phyloP scores from a whole-genome alignment of 2,888 invertebrate genomes.

The Ligdia adustata region DNA sequence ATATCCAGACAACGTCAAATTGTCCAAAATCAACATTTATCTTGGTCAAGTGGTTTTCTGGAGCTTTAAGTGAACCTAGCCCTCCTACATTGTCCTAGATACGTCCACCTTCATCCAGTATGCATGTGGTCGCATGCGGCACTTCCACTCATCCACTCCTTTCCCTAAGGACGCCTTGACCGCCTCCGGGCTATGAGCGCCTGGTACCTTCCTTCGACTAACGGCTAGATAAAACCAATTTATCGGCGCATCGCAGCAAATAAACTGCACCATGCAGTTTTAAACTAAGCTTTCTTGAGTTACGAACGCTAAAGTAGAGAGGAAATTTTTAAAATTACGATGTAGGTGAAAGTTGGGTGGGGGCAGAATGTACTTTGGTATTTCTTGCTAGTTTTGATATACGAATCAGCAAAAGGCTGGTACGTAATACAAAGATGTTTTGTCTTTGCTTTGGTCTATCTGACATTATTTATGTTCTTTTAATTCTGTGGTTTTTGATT shows the following conservation, averaged over 20 bases:
- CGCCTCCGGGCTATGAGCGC: slow-evolving; percentile 57
- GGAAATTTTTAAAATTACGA: slow-evolving; percentile 11
- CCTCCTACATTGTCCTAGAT: slow-evolving; percentile 3
- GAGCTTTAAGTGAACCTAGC: too few species aligned
- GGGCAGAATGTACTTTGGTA: neutral
- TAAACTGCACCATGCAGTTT: slow-evolving; percentile 20
- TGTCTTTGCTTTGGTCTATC: too few species aligned
- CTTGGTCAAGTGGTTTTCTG: too few species aligned
- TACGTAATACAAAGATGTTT: too few species aligned
- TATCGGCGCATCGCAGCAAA: slow-evolving; percentile 22
- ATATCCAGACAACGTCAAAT: too few species aligned
- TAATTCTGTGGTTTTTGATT: too few species aligned
- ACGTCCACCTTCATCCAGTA: slow-evolving; percentile 29
- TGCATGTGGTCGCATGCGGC: slow-evolving; percentile 46
- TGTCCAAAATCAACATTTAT: too few species aligned
- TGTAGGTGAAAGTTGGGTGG: slow-evolving; percentile 5
- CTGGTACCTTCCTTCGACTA: slow-evolving; percentile 48
- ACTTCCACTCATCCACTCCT: slow-evolving; percentile 26
- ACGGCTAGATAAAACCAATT: slow-evolving; percentile 33
- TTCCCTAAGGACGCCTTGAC: slow-evolving; percentile 59
- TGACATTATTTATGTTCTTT: too few species aligned
- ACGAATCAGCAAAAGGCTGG: too few species aligned
- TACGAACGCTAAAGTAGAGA: slow-evolving; percentile 14
- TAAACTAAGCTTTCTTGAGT: slow-evolving; percentile 20
- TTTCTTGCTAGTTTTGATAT: too few species aligned